A percentile compares a stretch with the other conserved stretches of the same genome.
Conservation (phyloP, 2,113 vertebrate genomes). For the Pterocles orientalis region DNA sequence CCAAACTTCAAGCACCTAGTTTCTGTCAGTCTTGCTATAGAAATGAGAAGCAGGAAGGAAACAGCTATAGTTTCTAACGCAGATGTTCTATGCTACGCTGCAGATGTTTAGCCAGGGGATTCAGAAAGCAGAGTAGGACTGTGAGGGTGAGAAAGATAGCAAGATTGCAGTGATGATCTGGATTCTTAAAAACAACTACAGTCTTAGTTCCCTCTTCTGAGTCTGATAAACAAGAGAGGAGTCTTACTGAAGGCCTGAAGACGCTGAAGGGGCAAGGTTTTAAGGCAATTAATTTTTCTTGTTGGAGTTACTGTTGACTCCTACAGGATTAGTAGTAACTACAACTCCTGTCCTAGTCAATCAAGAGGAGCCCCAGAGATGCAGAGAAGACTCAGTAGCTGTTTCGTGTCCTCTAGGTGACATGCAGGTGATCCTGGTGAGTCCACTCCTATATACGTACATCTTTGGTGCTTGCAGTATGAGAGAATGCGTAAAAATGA, state of each 20-base stretch:
- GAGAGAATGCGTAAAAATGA: background rate
- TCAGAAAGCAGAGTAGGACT: background rate
- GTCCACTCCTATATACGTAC: background rate
- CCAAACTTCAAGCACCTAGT: fast-evolving
- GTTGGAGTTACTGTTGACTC: background rate
- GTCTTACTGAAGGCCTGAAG: background rate
- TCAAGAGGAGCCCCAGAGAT: background rate
- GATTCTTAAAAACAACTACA: background rate
- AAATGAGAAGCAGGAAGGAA: background rate
- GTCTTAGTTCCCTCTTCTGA: background rate
- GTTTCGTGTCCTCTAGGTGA: background rate
- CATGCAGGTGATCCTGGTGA: background rate
- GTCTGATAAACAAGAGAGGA: background rate
- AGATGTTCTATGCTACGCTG: background rate
- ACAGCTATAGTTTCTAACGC: background rate
- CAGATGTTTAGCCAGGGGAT: background rate
- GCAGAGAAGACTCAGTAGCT: background rate
- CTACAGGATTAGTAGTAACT: background rate
- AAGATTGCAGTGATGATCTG: background rate
- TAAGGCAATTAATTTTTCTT: background rate
- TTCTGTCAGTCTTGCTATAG: background rate
- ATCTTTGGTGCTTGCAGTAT: background rate
- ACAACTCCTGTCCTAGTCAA: background rate
- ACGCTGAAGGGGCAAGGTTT: background rate
- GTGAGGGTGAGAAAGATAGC: background rate